Base-by-base conservation (phyloP, 2,888 invertebrate species). In the Monochamus alternatus region DNA sequence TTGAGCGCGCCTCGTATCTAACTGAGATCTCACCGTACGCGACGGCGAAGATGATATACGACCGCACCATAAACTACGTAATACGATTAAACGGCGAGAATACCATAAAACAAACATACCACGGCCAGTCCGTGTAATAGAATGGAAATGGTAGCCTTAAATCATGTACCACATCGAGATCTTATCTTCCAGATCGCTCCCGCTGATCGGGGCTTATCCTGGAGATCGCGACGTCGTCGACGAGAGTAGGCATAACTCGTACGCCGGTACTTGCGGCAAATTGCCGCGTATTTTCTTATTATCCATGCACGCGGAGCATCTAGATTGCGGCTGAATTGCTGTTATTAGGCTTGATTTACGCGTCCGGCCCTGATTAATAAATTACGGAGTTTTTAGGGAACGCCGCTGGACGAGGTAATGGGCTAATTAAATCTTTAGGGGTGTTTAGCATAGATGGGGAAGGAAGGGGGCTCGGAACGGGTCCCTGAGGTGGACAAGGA, bases 61-160 rank as follows among this genome's bases (percentile, higher is more conserved):
- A 14, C 55, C 10, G 60, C 63, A 73, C 73, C 75, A 75, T 75
- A 75, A 75, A 72, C 44, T 38, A 38, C 38, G 7, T 68, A 68
- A 73, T 72, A 72, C 64, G 73, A 75, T 75, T 75, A 75, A 75
- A 75, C 67, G 71, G 63, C 75, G 63, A 62, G 75, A 75, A 72
- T 72, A 75, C 72, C 70, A 73, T 69, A 69, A 69, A 69, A 69
- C 69, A 69, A 69, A 69, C 69, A 69, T 73, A 76, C 63, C 67
- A 73, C 72, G 72, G 72, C 67, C 72, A 70, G 70, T 73, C 77
- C 65, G 71, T 75, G 73, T 69, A 69, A 69, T 69, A 74, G 65
- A 79, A 77, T 69, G 74, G 74, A 74, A 79, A 79, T 75, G 70
- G 73, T 74, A 73, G 72, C 74, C 64, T 70, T 79, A 79, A 79